Evolutionary conservation across 2,888 invertebrate genomes (phyloP), one percentile per base, ranked within the genome.

Genomic region (Andricus quercusramuli): DNA sequence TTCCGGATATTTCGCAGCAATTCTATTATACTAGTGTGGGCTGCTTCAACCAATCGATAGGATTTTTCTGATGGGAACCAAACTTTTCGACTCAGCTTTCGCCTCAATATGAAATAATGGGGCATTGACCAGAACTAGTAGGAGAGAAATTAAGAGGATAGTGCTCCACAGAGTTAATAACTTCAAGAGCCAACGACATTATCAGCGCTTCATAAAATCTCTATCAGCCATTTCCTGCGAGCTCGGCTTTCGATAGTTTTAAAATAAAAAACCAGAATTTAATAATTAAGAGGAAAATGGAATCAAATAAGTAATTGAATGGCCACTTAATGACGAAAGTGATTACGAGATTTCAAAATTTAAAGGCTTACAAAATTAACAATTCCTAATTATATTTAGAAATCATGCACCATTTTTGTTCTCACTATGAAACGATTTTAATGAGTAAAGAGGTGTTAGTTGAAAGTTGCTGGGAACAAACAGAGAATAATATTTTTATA

Each of bases 251-350:
- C 13, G 20, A 1, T 3, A 65, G n/a, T 22, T 29, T 56, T 22
- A 64, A 29, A 37, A 41, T 64, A 65, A 77, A 77, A 64, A 47
- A 47, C 25, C 77, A 51, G 62, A 79, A 80, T 80, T 80, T 79
- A 62, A 79, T 81, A 82, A 83, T 44, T 44, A 44, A 3, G 15
- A 44, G 4, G 0, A 44, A 44, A 44, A 44, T 44, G 15, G 44
- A 44, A 44, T 44, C 15, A 44, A 44, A 15, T 44, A 44, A 44
- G 15, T 44, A 44, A 15, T 17, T 17, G 17, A 17, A 6, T 17
- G 17, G 3, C 17, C 13, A 17, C 47, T 47, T 0, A 11, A 15
- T 17, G 17, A 5, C 15, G 17, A 17, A 47, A 17, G 5, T 4
- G 47, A 47, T 47, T 17, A 47, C 5, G 6, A 37, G 37, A 37